Evolutionary conservation across 2,888 invertebrate species (phyloP), one percentile per base, ranked within the genome.

Genomic region (Andrena fulva): DNA sequence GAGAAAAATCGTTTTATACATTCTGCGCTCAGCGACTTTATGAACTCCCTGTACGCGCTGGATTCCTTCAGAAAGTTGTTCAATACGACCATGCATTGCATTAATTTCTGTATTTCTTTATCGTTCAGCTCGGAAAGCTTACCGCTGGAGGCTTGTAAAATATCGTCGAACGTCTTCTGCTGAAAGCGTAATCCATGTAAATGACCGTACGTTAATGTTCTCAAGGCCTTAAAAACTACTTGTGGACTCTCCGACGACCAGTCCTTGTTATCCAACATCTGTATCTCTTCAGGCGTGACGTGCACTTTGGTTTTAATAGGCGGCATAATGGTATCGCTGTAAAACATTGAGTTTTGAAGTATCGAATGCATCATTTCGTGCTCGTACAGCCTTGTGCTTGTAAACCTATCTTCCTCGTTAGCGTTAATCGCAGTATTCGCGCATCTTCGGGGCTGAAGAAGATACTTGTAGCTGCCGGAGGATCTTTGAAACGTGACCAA

Each of bases 21-120:
- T 73, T 95, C 95, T 85, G 95, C 95, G 91, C 97, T 97, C 66
- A 98, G 90, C 12, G 95, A 95, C 69, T 95, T 96, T 96, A 96
- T 96, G 0, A 97, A 93, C 89, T 96, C 95, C 76, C 95, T 94
- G 89, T 94, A 96, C 0, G 2, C 0, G 1, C 0, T 0, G 0
- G 0, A 4, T 0, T 0, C 0, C 0, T 1, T 0, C 0, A 31
- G 0, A 0, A 27, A 0, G 0, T 10, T 3, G 0, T 96, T 96
- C 94, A 96, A 95, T 59, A 94, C 91, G 2, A 91, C 90, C 8
- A 97, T 84, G 67, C 94, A 29, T 12, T 59, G 62, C 27, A 82
- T 35, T 12, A 77, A 16, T 2, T 16, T 7, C 6, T 54, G 31
- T 48, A 82, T 33, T 20, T 70, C 2, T 0, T 27, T 4, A 20